phyloP scores from a whole-genome alignment of 2,888 invertebrate species.

The Lithophane leautieri region DNA sequence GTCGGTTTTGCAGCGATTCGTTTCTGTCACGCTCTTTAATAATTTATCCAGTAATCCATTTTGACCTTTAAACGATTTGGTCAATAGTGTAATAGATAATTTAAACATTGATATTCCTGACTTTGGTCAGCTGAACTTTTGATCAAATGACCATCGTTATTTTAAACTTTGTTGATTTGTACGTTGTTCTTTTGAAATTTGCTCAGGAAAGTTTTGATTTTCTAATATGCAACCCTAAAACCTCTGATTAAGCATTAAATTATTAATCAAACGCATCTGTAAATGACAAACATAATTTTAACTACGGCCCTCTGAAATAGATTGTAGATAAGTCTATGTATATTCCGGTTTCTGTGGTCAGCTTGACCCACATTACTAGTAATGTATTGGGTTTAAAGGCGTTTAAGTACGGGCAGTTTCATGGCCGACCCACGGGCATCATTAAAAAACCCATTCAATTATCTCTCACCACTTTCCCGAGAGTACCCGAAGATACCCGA shows the following conservation, averaged over 20 bases:
- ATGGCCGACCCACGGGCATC: conserved; percentile 49
- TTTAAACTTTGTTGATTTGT: no score
- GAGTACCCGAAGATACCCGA: conserved; percentile 23
- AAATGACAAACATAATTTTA: conserved; percentile 52
- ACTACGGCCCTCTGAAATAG: conserved; percentile 15
- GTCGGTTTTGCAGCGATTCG: no score
- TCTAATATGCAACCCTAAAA: no score
- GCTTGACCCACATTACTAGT: conserved; percentile 61
- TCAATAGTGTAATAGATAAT: no score
- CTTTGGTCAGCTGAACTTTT: no score
- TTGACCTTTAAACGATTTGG: no score
- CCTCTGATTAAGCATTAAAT: conserved; percentile 27
- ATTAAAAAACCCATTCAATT: conserved; percentile 67
- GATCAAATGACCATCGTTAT: no score
- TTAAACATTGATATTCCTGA: no score
- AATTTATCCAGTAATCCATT: no score
- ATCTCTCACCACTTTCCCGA: conserved; percentile 35
- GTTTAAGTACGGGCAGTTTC: conserved; percentile 63
- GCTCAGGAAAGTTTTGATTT: no score
- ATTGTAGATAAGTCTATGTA: conserved; percentile 11
- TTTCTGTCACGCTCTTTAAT: no score
- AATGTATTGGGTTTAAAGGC: conserved; percentile 61
- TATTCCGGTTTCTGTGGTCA: conserved; percentile 31
- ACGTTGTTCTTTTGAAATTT: no score
- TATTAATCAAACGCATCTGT: conserved; percentile 38